Evolutionary conservation across 2,888 invertebrate species (phyloP), one percentile per base, ranked within the genome.

Genomic region (Aphidoletes aphidimyza): DNA sequence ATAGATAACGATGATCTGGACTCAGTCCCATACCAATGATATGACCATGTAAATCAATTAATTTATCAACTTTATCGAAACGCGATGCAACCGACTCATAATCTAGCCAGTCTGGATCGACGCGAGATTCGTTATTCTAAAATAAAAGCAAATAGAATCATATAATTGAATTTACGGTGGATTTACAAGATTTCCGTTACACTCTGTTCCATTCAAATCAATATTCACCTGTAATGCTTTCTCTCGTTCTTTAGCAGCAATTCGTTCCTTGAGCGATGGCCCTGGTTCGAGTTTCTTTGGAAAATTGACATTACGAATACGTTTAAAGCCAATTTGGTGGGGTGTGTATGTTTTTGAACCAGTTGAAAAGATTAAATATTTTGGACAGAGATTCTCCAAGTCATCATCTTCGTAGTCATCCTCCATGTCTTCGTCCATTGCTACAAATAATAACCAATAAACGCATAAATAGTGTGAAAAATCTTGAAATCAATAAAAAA

Each of bases 1-100:
- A 95, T 30, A 95, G 89, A 88, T 93, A 87, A 93, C 93, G 91
- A 87, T 96, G 95, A 90, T 96, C 95, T 0, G 96, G 96, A 86
- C 95, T 95, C 19, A 96, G 90, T 0, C 94, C 94, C 95, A 96
- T 95, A 87, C 96, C 96, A 87, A 96, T 95, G 85, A 96, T 96
- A 88, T 96, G 95, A 0, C 96, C 96, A 88, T 95, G 94, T 84
- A 96, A 91, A 89, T 96, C 96, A 86, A 96, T 95, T 9, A 95
- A 89, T 89, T 95, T 94, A 90, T 96, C 96, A 22, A 95, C 92
- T 88, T 92, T 92, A 88, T 96, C 95, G 86, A 94, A 94, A 87
- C 92, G 92, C 87, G 94, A 92, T 9, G 93, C 92, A 3, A 94
- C 93, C 1, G 93, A 90, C 85, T 94, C 92, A 87, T 92, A 94